Base-by-base conservation (phyloP, 2,888 invertebrate genomes). In the Cactoblastis cactorum region DNA sequence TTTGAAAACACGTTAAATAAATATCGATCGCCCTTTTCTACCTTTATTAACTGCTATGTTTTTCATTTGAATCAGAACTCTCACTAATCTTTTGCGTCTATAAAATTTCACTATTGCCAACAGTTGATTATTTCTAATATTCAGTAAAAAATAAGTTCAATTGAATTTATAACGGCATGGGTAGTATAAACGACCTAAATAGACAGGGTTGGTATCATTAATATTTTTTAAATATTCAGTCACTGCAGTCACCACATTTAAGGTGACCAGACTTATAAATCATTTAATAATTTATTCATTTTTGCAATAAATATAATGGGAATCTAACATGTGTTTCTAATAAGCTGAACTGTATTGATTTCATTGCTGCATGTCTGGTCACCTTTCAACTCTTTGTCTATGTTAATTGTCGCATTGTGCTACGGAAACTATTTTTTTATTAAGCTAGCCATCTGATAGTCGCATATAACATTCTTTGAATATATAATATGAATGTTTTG, bases 301-400 rank as follows among this genome's bases (percentile, higher is more conserved):
- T 46, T 41, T 45, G 2, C 19, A 9, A 45, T 48, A 37, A 47
- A 6, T 15, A 51, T 49, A 53, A 46, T 54, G 51, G 52, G 50
- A 59, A 54, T 52, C 45, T 47, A 37, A 57, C 52, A 50, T 51
- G 47, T 49, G 35, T 54, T 56, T 51, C 35, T 57, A 47, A 46
- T 22, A 14, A 45, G 50, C 37, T 45, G 45, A 53, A 52, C 53
- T 56, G 51, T 59, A 52, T 51, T 50, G 47, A 58, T 57, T 71
- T 81, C 87, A 80, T 89, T 85, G 74, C 88, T 89, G 88, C 88
- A 85, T 87, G 87, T 89, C 88, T 89, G 88, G 88, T 88, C 87
- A 86, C 83, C 88, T 88, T 86, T 32, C 9, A 41, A 41, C 58
- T 66, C 61, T 71, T 66, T 72, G 63, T 74, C 61, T 67, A 60